These are phyloP conservation scores for Drosophila meridionalis DNA, from an alignment of 2,888 invertebrate genomes.

Conservation along the genomic window DNA sequence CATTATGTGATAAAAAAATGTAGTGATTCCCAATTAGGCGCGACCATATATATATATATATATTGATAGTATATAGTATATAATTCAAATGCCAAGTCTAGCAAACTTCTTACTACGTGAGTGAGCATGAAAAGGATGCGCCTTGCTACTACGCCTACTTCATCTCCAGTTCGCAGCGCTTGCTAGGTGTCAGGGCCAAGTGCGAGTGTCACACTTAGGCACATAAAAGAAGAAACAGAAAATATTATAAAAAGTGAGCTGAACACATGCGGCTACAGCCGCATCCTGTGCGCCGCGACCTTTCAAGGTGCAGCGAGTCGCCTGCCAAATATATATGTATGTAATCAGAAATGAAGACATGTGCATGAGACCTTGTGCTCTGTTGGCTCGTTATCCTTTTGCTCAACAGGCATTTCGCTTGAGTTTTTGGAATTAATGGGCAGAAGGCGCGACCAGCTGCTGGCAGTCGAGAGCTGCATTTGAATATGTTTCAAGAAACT, in stretches of 20 bases:
- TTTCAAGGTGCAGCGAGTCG: conserved; percentile 58
- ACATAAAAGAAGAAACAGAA: conserved; percentile 47
- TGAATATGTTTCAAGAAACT: conserved; percentile 68
- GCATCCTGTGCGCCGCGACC: conserved; percentile 41
- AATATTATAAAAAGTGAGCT: conserved; percentile 15
- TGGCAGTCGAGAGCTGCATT: conserved; percentile 42
- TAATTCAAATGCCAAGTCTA: neutral
- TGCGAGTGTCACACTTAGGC: conserved; percentile 71
- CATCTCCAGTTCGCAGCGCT: neutral
- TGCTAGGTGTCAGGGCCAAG: conserved; percentile 73
- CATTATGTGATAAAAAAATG: neutral
- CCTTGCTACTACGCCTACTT: neutral
- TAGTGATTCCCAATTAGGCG: neutral
- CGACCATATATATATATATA: neutral
- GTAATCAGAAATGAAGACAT: conserved; percentile 72
- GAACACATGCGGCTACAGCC: conserved; percentile 2
- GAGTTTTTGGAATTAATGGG: conserved; percentile 59
- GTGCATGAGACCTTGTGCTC: conserved; percentile 55
- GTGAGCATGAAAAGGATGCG: conserved; percentile 37
- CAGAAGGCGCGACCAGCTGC: conserved; percentile 54
- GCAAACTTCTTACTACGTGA: neutral
- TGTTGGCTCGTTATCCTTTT: conserved; percentile 70
- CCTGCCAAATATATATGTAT: conserved; percentile 39
- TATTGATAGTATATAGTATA: no score
- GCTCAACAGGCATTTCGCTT: conserved; percentile 55